phyloP scores from a whole-genome alignment of 2,113 vertebrate species.

The Eclectus roratus region DNA sequence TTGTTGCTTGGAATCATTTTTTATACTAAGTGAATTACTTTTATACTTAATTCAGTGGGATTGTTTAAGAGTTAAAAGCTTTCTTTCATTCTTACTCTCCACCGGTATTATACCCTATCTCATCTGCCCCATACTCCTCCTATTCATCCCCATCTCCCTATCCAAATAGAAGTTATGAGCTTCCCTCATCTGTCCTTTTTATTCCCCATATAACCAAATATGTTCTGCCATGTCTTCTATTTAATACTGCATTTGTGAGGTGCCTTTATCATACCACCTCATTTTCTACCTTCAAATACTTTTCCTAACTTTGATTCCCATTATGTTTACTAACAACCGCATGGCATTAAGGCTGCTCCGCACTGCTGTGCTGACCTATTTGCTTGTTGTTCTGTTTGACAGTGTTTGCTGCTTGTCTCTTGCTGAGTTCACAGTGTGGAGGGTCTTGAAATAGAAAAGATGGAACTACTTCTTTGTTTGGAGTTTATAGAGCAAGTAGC shows the following conservation, averaged over 20 bases:
- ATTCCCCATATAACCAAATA: background rate
- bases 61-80: background rate
- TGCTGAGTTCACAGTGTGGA: background rate
- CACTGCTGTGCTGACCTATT: background rate
- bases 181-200: background rate
- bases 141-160: background rate
- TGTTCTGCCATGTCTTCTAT: background rate
- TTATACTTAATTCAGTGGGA: background rate
- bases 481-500: background rate
- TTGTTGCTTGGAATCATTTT: background rate
- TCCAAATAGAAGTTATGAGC: background rate
- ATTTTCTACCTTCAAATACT: background rate
- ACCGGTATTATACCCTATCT: background rate
- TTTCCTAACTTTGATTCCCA: background rate
- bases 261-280: background rate
- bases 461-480: background rate
- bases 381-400: background rate
- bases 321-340: background rate
- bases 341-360: background rate
- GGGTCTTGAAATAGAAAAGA: background rate
- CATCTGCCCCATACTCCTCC: background rate
- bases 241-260: background rate
- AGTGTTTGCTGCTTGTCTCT: background rate
- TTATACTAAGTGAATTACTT: background rate
- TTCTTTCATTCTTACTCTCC: background rate